Evolutionary conservation across 2,113 vertebrate species (phyloP).

Genomic region (Cyprinodon variegatus): DNA sequence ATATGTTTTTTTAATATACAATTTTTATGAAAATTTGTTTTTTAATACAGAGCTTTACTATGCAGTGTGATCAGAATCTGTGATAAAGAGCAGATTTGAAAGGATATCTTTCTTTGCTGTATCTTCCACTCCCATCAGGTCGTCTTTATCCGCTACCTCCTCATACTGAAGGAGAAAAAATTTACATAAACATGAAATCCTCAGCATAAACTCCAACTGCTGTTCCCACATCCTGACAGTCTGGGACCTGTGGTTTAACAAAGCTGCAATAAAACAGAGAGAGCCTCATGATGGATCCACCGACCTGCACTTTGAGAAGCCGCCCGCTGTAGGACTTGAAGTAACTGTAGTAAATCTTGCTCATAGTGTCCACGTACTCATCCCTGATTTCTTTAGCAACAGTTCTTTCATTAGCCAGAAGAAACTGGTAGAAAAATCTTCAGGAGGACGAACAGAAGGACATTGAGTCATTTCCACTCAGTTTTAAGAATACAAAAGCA

Average conservation of each 20-base stretch:
- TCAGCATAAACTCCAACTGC: not conserved
- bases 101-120: constrained; percentile 95
- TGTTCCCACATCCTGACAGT: not conserved
- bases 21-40: not conserved
- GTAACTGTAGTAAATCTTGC: constrained; percentile 93
- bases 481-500: not conserved
- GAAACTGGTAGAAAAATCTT: constrained; percentile 94
- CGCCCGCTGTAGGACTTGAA: constrained; percentile 91
- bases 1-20: not conserved
- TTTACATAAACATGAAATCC: not conserved
- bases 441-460: not conserved
- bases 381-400: constrained; percentile 91
- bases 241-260: not conserved
- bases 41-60: not conserved
- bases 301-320: constrained; percentile 94
- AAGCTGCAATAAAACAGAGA: not conserved
- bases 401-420: constrained; percentile 88
- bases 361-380: constrained; percentile 93
- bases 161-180: constrained; percentile 81
- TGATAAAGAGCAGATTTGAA: not conserved
- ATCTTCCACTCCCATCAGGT: constrained; percentile 94
- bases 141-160: constrained; percentile 93
- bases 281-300: constrained; percentile 8
- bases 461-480: no score
- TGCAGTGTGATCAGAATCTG: not conserved